Evolutionary conservation across 2,888 invertebrate genomes (phyloP), one percentile per base, ranked within the genome.

Genomic region (Icerya purchasi): DNA sequence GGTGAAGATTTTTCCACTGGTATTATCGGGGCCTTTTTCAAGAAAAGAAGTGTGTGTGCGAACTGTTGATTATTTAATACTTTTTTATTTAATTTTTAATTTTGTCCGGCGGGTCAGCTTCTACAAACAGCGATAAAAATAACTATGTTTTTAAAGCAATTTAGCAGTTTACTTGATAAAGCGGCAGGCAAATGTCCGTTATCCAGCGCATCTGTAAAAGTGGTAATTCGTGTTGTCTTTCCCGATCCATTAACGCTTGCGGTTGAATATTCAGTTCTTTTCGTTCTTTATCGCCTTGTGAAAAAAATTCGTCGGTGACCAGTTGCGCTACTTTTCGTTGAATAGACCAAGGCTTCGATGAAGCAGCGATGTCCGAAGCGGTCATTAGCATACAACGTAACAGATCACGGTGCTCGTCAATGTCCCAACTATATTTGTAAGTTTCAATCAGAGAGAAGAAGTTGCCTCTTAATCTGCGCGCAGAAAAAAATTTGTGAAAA

Each of bases 241-340:
- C 74, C 50, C 78, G 66, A 68, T 79, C 78, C 78, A 79, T 78
- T 69, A 78, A 76, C 1, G 77, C 74, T 66, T 71, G 72, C 1
- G 76, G 76, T 61, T 75, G 72, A 20, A 76, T 71, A 59, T 76
- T 74, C 54, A 76, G 67, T 64, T 75, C 73, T 24, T 69, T 68
- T 59, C 73, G 68, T 66, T 77, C 76, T 63, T 75, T 74, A 67
- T 76, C 76, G 14, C 76, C 75, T 66, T 76, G 75, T 54, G 73
- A 73, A 61, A 76, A 73, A 67, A 77, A 76, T 65, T 77, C 77
- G 2, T 71, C 71, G 50, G 75, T 73, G 2, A 76, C 75, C 20
- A 75, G 68, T 59, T 73, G 72, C 2, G 76, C 76, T 21, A 77
- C 75, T 60, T 74, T 70, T 57, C 74, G 71, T 66, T 78, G 78